Evolutionary conservation across 2,797 vertebrate species (phyloP).

Genomic region (Gymnothorax javanicus): DNA sequence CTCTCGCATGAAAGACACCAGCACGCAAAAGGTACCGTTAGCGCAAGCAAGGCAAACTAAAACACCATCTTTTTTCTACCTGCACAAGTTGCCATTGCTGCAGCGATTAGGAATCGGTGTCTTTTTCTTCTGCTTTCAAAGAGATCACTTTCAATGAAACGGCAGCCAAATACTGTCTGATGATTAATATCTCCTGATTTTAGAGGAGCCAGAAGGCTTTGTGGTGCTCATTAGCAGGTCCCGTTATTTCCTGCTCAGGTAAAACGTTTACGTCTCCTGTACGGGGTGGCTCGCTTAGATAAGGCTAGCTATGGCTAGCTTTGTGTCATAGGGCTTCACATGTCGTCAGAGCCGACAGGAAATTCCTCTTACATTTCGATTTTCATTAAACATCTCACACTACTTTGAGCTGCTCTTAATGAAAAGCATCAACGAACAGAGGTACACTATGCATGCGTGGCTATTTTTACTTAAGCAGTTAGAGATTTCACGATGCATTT

Average conservation of each 20-base stretch:
- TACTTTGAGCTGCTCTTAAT: background rate
- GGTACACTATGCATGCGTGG: background rate
- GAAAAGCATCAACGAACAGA: background rate
- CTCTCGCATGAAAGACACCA: slow-evolving; percentile 83
- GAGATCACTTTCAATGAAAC: slow-evolving; percentile 53
- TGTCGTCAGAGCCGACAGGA: slow-evolving; percentile 87
- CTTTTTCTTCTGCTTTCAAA: slow-evolving; percentile 68
- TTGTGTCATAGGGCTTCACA: slow-evolving; percentile 80
- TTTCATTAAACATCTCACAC: slow-evolving; percentile 24
- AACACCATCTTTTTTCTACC: slow-evolving; percentile 87
- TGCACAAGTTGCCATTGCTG: slow-evolving; percentile 99
- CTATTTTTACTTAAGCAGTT: background rate
- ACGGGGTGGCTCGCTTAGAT: slow-evolving; percentile 71
- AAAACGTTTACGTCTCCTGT: slow-evolving; percentile 96
- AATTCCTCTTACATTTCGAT: slow-evolving; percentile 67
- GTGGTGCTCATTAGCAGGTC: slow-evolving; percentile 72
- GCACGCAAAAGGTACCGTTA: slow-evolving; percentile 68
- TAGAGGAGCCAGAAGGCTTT: slow-evolving; percentile 61
- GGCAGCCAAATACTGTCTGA: slow-evolving; percentile 42
- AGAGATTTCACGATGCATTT: background rate
- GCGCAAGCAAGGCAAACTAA: slow-evolving; percentile 77
- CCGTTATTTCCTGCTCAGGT: slow-evolving; percentile 90
- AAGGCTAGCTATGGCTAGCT: slow-evolving; percentile 31
- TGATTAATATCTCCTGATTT: slow-evolving; percentile 35
- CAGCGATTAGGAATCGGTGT: slow-evolving; percentile 69